A percentile compares a stretch with the other conserved stretches of the same genome.
These are phyloP conservation scores for Lophius americanus DNA, from an alignment of 2,797 vertebrate species.

Conservation along the genomic window DNA sequence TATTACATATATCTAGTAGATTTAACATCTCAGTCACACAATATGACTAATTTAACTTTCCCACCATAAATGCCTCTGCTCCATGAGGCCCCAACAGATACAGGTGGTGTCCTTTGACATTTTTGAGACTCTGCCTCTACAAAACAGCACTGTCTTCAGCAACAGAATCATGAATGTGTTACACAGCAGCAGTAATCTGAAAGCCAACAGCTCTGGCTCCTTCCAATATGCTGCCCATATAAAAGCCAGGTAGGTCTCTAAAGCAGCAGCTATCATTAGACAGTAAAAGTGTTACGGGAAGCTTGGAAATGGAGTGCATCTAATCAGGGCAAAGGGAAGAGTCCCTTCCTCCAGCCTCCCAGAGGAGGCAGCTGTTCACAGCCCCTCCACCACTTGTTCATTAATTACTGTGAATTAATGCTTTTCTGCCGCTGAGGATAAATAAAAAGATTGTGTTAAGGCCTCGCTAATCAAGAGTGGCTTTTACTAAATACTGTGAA, in stretches of 20 bases:
- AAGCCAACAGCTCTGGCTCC: conserved; percentile 7
- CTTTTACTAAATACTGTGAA: conserved; percentile 79
- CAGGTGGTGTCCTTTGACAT: too few species aligned
- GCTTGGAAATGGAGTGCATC: conserved; percentile 70
- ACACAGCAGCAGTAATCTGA: conserved; percentile 30
- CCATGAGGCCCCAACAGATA: too few species aligned
- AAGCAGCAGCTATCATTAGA: conserved; percentile 66
- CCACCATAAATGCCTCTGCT: too few species aligned
- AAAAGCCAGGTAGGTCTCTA: conserved; percentile 42
- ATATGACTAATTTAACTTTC: too few species aligned
- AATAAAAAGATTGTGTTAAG: conserved; percentile 72
- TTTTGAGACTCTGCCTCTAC: too few species aligned
- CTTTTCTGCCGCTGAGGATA: conserved; percentile 73
- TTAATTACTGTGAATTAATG: conserved; percentile 81
- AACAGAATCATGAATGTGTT: not conserved
- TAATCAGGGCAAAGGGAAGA: conserved; percentile 74
- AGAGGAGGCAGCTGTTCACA: conserved; percentile 76
- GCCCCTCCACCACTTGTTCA: conserved; percentile 74
- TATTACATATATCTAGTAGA: too few species aligned
- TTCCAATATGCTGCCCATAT: conserved; percentile 22
- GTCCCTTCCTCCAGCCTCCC: conserved; percentile 71
- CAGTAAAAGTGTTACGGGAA: conserved; percentile 58
- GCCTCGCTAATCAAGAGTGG: conserved; percentile 77
- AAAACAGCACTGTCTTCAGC: not conserved
- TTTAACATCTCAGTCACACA: too few species aligned